Conservation (phyloP, 64 coral and sea anemone genomes). For the Stylophora pistillata region DNA sequence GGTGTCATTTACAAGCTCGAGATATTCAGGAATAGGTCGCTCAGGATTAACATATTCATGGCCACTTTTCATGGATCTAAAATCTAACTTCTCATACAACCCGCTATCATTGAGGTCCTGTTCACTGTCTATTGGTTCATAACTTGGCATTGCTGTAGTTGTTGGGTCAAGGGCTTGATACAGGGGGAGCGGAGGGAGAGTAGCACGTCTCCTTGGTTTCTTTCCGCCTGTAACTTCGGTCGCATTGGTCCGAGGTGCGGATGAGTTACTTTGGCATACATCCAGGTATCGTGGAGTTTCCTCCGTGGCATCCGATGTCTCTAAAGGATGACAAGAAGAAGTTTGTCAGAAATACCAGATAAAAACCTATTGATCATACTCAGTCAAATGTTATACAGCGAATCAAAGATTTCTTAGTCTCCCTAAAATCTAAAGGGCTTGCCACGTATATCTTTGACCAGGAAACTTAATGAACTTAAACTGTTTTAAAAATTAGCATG, state of each 20-base stretch:
- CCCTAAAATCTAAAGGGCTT: too few relatives aligned
- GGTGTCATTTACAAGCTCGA: neutral
- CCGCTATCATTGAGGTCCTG: neutral
- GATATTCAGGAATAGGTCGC: slow-evolving; percentile 5
- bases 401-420: too few relatives aligned
- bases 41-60: neutral
- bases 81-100: slow-evolving; percentile 9
- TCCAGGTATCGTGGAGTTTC: neutral
- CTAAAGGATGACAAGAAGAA: neutral
- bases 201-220: neutral
- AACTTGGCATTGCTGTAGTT: neutral
- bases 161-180: slow-evolving; percentile 5
- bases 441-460: too few relatives aligned
- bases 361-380: too few relatives aligned
- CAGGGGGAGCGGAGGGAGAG: neutral
- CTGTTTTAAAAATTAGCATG: too few relatives aligned
- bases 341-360: too few relatives aligned
- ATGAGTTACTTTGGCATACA: neutral
- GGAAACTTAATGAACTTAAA: too few relatives aligned
- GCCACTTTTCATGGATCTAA: neutral
- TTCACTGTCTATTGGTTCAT: neutral
- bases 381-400: too few relatives aligned
- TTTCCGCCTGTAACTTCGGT: neutral
- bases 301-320: neutral
- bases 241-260: neutral